Percentiles rank a stretch among this genome's conserved stretches.
Conservation (phyloP, 2,888 invertebrate species). For the Rhamnusium bicolor region DNA sequence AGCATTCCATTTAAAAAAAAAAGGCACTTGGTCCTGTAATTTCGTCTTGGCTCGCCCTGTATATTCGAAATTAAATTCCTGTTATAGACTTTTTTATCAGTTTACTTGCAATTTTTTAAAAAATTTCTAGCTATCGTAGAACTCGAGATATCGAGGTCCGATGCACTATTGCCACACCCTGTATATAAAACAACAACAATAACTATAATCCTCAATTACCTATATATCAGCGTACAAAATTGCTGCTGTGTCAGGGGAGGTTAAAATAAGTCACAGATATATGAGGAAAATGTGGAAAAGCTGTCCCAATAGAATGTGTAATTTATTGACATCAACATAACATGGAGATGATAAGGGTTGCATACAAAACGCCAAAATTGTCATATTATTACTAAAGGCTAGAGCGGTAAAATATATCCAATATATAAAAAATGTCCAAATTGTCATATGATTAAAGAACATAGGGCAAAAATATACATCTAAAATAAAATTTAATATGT, state of each 20-base stretch:
- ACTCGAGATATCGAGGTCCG: too few species aligned
- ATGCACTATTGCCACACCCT: too few species aligned
- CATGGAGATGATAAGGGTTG: constrained; percentile 25
- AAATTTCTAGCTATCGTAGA: too few species aligned
- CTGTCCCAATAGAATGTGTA: constrained; percentile 21
- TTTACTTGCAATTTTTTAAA: too few species aligned
- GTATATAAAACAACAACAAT: neutral
- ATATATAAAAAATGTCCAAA: constrained; percentile 13
- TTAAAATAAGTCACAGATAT: constrained; percentile 25
- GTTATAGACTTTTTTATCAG: too few species aligned
- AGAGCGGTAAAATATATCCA: constrained; percentile 5
- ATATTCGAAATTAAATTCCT: too few species aligned
- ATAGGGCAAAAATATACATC: neutral
- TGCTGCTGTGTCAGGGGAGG: neutral
- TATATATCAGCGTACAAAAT: neutral
- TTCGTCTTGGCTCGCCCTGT: too few species aligned
- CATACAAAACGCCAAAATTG: constrained; percentile 24
- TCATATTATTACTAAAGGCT: constrained; percentile 16
- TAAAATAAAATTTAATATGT: constrained; percentile 11
- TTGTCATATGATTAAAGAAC: constrained; percentile 1
- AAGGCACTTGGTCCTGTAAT: too few species aligned
- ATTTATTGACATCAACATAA: constrained; percentile 27
- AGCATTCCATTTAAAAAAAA: too few species aligned
- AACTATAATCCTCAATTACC: neutral
- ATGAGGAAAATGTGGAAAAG: constrained; percentile 24